Evolutionary conservation across 2,797 vertebrate genomes (phyloP).

Genomic region (Dromococcyx pavoninus): DNA sequence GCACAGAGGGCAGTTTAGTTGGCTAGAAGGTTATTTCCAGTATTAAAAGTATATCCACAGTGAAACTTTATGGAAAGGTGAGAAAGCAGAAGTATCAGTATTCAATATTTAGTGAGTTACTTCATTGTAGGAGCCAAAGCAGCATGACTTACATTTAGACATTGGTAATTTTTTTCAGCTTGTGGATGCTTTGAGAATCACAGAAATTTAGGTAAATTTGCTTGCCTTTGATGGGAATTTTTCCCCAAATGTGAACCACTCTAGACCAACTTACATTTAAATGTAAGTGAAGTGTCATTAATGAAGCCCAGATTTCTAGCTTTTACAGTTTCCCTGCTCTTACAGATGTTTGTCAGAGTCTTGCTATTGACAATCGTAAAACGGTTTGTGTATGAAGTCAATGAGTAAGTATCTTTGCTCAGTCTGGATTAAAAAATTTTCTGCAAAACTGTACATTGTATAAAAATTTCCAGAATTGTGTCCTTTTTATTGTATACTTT

Average conservation of each 20-base stretch:
- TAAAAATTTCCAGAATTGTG: conserved; percentile 51
- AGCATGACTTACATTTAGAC: not conserved
- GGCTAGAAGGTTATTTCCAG: not conserved
- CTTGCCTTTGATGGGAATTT: not conserved
- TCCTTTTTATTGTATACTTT: conserved; percentile 39
- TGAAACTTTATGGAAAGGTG: not conserved
- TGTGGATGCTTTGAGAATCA: not conserved
- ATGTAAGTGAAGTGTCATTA: conserved; percentile 36
- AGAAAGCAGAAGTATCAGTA: not conserved
- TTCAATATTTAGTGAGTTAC: not conserved
- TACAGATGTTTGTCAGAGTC: conserved; percentile 64
- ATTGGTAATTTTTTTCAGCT: not conserved
- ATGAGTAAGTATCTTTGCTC: conserved; percentile 55
- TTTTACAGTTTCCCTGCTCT: conserved; percentile 68
- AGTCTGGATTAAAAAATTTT: conserved; percentile 12
- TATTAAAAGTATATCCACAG: not conserved
- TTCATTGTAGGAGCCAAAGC: not conserved
- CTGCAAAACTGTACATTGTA: conserved; percentile 48
- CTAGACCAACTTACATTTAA: conserved; percentile 41
- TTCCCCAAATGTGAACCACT: not conserved
- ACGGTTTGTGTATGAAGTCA: conserved; percentile 59
- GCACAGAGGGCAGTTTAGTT: not conserved
- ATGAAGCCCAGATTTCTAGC: conserved; percentile 54
- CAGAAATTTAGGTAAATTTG: conserved; percentile 9
- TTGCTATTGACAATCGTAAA: conserved; percentile 67